Percentiles rank a stretch among this genome's conserved stretches.
phyloP scores from a whole-genome alignment of 2,113 vertebrate species.

The Channa argus region DNA sequence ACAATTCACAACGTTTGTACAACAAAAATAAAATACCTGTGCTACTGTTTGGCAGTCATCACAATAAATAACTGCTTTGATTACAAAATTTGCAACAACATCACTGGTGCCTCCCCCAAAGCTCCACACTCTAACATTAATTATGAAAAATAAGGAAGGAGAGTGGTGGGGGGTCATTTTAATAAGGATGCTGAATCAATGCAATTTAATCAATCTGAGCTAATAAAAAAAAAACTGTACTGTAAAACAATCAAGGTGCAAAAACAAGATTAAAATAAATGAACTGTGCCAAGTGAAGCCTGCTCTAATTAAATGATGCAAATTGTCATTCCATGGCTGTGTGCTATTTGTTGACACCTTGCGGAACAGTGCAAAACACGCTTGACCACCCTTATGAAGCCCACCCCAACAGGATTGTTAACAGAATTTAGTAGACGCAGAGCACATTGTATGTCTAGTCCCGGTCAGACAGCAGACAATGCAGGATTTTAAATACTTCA shows the following conservation, averaged over 20 bases:
- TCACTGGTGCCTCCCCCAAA: slow-evolving; percentile 41
- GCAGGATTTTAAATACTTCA: too few relatives aligned
- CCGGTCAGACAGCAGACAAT: not conserved
- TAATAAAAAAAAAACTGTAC: slow-evolving; percentile 83
- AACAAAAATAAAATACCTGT: slow-evolving; percentile 56
- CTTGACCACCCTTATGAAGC: slow-evolving; percentile 44
- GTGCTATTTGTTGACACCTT: slow-evolving; percentile 66
- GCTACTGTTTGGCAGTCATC: slow-evolving; percentile 49
- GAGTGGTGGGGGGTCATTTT: slow-evolving; percentile 62
- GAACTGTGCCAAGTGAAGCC: slow-evolving; percentile 71
- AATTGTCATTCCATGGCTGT: slow-evolving; percentile 78
- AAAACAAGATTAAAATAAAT: slow-evolving; percentile 85
- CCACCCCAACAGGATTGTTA: slow-evolving; percentile 39
- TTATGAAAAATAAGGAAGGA: slow-evolving; percentile 81
- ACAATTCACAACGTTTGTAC: slow-evolving; percentile 18
- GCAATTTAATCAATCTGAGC: slow-evolving; percentile 79
- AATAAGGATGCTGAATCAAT: slow-evolving; percentile 82
- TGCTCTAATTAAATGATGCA: slow-evolving; percentile 81
- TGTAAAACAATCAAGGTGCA: slow-evolving; percentile 82
- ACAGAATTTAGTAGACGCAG: slow-evolving; percentile 43
- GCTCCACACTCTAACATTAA: slow-evolving; percentile 61
- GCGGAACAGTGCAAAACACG: slow-evolving; percentile 47
- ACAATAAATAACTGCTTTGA: slow-evolving; percentile 72
- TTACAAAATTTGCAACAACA: slow-evolving; percentile 64
- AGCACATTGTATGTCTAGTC: not conserved